A percentile compares a stretch with the other conserved stretches of the same genome.
phyloP scores from a whole-genome alignment of 2,113 vertebrate species.

The Hippocampus barbouri region DNA sequence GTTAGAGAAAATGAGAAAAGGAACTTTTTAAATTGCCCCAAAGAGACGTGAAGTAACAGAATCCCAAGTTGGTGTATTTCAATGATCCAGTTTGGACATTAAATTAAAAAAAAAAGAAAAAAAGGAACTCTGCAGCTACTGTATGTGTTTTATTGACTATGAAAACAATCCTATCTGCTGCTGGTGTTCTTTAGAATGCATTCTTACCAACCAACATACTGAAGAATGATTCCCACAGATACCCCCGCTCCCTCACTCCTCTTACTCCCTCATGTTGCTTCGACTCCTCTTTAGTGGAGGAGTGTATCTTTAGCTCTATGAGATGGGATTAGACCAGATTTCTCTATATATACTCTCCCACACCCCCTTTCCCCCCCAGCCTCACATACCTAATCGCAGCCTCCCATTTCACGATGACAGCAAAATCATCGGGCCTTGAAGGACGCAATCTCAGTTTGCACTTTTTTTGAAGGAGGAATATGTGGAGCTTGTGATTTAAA shows the following conservation, averaged over 20 bases:
- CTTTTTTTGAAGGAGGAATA: constrained; percentile 58
- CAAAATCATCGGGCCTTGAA: constrained; percentile 71
- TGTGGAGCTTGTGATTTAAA: constrained; percentile 65
- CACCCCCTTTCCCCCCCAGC: constrained; percentile 31
- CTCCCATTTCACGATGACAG: constrained; percentile 67
- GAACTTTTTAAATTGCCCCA: background rate
- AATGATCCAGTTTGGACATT: background rate
- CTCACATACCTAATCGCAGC: constrained; percentile 55
- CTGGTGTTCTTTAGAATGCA: constrained; percentile 11
- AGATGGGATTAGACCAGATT: constrained; percentile 68
- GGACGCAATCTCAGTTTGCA: constrained; percentile 62
- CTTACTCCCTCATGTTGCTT: constrained; percentile 29
- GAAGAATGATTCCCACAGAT: constrained; percentile 19
- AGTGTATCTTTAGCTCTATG: constrained; percentile 58
- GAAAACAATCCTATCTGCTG: constrained; percentile 3
- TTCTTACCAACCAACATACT: constrained; percentile 22
- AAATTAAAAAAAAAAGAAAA: constrained; percentile 5
- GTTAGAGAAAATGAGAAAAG: constrained; percentile 35
- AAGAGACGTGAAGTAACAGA: background rate
- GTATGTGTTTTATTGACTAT: background rate
- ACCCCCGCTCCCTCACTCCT: background rate
- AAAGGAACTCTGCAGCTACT: background rate
- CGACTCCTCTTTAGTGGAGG: constrained; percentile 42
- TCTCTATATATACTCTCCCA: constrained; percentile 58
- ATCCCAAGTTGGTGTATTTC: constrained; percentile 24